Evolutionary conservation across 2,113 vertebrate species (phyloP).

Genomic region (Phrynocephalus versicolor): DNA sequence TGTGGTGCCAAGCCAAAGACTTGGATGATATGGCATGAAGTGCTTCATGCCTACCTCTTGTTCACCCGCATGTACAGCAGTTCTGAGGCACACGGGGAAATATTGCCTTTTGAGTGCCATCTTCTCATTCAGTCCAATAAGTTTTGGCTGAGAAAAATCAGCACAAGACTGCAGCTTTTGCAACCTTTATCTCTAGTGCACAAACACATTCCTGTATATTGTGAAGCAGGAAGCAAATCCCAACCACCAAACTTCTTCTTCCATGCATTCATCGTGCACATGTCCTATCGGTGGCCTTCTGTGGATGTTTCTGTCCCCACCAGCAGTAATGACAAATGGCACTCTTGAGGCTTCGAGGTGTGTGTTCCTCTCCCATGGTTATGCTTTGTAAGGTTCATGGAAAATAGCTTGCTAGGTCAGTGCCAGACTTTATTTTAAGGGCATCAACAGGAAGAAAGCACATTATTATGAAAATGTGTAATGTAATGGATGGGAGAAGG

Average conservation of each 20-base stretch:
- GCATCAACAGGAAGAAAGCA: not conserved
- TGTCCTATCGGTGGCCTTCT: not conserved
- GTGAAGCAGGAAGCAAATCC: not conserved
- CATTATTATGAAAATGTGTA: not conserved
- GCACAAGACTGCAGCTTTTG: not conserved
- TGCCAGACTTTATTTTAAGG: not conserved
- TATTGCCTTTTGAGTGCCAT: not conserved
- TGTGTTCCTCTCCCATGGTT: not conserved
- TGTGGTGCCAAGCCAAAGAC: no score
- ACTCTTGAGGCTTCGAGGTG: not conserved
- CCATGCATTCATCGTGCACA: not conserved
- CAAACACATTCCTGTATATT: not conserved
- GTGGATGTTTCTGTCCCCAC: not conserved
- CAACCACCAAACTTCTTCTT: not conserved
- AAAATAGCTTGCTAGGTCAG: not conserved
- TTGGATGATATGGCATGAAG: no score
- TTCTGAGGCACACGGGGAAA: not conserved
- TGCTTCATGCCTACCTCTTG: no score
- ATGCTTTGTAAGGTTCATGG: not conserved
- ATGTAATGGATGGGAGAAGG: not conserved
- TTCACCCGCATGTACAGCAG: fast-evolving
- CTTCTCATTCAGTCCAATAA: no score
- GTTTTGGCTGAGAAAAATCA: no score
- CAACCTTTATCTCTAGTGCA: not conserved
- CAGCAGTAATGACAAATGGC: not conserved